Evolutionary conservation across 2,797 vertebrate genomes (phyloP).

Genomic region (Notoglanidium macrostoma): DNA sequence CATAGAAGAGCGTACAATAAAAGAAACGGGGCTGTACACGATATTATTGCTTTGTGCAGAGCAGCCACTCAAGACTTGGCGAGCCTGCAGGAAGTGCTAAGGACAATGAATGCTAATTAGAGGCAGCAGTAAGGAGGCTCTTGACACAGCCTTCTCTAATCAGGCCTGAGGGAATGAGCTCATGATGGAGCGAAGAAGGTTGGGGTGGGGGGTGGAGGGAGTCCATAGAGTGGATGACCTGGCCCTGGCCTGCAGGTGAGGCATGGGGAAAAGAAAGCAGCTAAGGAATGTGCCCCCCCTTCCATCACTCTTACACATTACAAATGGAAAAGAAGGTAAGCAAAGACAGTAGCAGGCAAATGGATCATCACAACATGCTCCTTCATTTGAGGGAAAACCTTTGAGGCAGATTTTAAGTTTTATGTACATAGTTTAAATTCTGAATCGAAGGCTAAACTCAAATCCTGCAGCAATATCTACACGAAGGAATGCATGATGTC

Average conservation of each 20-base stretch:
- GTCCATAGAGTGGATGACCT: constrained; percentile 12
- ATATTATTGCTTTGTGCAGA: constrained; percentile 5
- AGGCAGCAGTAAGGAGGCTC: constrained; percentile 24
- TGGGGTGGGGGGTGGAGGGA: neutral
- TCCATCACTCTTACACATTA: constrained; percentile 19
- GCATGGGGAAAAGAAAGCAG: neutral
- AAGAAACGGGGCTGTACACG: neutral
- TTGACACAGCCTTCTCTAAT: constrained; percentile 29
- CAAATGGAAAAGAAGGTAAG: neutral
- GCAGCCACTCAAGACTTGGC: constrained; percentile 21
- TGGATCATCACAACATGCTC: neutral
- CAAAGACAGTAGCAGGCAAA: neutral
- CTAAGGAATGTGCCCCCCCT: constrained; percentile 16
- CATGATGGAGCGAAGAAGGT: constrained; percentile 32
- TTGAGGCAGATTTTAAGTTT: neutral
- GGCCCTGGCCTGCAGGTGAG: constrained; percentile 14
- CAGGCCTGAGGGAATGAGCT: constrained; percentile 48
- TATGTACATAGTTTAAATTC: neutral
- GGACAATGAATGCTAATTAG: constrained; percentile 49
- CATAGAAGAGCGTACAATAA: neutral
- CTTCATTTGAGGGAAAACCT: neutral
- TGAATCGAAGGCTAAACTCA: neutral
- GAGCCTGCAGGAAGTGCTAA: constrained; percentile 38
- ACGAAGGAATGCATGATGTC: neutral
- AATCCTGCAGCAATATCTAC: neutral